Evolutionary conservation across 2,113 vertebrate species (phyloP).

Genomic region (Pachyramphus minor): DNA sequence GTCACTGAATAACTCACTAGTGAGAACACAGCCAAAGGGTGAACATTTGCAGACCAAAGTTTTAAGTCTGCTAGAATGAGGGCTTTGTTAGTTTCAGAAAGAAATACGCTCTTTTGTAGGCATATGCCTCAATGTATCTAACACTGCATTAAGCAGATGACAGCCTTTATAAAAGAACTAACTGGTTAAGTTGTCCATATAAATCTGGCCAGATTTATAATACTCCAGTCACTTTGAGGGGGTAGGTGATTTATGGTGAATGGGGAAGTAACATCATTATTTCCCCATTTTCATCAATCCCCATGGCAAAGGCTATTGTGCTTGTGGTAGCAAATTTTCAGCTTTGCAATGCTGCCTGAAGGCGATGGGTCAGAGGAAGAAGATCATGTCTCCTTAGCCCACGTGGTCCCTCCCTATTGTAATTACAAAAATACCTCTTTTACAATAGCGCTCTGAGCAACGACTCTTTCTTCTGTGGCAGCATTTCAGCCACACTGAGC

Average conservation of each 20-base stretch:
- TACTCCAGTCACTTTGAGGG: not conserved
- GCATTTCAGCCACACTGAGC: slow-evolving; percentile 28
- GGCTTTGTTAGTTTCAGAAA: not conserved
- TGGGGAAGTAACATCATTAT: not conserved
- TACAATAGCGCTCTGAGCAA: not conserved
- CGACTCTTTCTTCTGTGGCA: slow-evolving; percentile 26
- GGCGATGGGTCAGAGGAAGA: not conserved
- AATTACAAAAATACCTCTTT: slow-evolving; percentile 36
- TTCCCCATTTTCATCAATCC: slow-evolving; percentile 32
- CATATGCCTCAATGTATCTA: not conserved
- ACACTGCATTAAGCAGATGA: not conserved
- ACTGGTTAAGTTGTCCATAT: not conserved
- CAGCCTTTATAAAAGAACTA: slow-evolving; percentile 11
- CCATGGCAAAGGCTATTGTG: slow-evolving; percentile 3
- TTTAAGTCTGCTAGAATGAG: not conserved
- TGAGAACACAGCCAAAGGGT: not conserved
- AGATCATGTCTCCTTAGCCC: not conserved
- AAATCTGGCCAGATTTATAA: not conserved
- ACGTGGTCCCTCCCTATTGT: not conserved
- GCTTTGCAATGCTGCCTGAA: slow-evolving; percentile 4
- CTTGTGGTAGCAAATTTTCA: slow-evolving; percentile 21
- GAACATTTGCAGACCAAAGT: not conserved
- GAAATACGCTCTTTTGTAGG: not conserved
- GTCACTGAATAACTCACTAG: not conserved
- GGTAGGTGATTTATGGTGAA: slow-evolving; percentile 4